Evolutionary conservation across 2,888 invertebrate genomes (phyloP).

Genomic region (Synergus japonicus): DNA sequence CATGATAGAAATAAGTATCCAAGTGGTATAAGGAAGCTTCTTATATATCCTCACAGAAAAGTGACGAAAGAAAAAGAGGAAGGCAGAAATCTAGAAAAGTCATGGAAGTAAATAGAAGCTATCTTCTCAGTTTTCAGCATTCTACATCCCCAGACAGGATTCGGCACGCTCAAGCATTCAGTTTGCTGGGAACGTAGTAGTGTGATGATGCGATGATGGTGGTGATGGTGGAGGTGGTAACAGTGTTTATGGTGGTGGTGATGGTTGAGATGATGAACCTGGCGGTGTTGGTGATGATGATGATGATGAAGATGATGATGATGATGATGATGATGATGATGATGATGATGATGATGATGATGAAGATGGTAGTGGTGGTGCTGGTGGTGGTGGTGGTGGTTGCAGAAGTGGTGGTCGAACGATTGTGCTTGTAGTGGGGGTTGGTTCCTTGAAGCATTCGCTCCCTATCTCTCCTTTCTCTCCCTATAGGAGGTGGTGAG

Average conservation of each 20-base stretch:
- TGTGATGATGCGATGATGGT: too few species aligned
- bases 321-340: background rate
- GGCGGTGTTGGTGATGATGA: background rate
- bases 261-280: background rate
- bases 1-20: too few species aligned
- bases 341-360: background rate
- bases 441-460: constrained; percentile 64
- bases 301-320: background rate
- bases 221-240: too few species aligned
- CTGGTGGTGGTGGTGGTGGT: constrained; percentile 60
- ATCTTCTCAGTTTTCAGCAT: too few species aligned
- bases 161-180: too few species aligned
- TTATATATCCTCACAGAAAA: too few species aligned
- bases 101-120: too few species aligned
- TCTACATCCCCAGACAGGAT: too few species aligned
- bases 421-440: constrained; percentile 56
- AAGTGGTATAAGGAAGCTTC: too few species aligned
- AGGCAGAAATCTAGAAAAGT: too few species aligned
- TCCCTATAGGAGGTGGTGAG: constrained; percentile 66
- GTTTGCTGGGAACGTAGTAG: too few species aligned
- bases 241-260: background rate
- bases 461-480: constrained; percentile 56
- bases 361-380: constrained; percentile 23
- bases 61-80: too few species aligned
- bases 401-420: constrained; percentile 64